Evolutionary conservation across 2,113 vertebrate genomes (phyloP), one percentile per base, ranked within the genome.

Genomic region (Hippoglossus stenolepis): DNA sequence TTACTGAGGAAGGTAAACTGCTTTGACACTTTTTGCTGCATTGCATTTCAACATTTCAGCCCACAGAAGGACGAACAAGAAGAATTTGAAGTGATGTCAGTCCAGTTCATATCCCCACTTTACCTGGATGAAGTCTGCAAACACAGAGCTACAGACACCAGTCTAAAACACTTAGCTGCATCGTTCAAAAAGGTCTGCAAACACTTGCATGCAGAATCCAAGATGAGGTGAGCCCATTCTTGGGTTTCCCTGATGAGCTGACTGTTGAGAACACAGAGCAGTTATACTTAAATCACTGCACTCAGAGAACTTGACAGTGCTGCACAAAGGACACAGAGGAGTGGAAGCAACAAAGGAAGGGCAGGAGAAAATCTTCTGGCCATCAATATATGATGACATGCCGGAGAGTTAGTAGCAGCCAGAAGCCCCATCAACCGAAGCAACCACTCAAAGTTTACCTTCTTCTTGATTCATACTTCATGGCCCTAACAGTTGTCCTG

Each of bases 371-470:
- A 26, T 71, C 61, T 54, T 72, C 24, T 31, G n/a, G 70, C 56
- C 40, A 77, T 86, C 73, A 79, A 67, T 79, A 83, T 80, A 60
- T 75, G 79, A 83, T 75, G 79, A 62, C 11, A 47, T 2, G 40
- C 43, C 64, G 63, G 31, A 66, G 47, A 61, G 54, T 75, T 60
- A 66, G 2, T 14, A 77, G 43, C 40, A 59, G 13, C 23, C 31
- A 66, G 10, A 65, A 35, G 23, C 64, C 62, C 59, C 28, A 79
- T 75, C 58, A 61, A 53, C 51, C 15, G 47, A 21, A 64, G 24
- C 47, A 67, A 40, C 20, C 10, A 28, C 21, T 62, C 35, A 24
- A 65, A 10, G 31, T 45, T 60, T 45, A 18, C 9, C 18, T 35
- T 18, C 18, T 47, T 65, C 15, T 45, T 24, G 10, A 69, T 74